A percentile compares a stretch with the other conserved stretches of the same genome.
phyloP scores from a whole-genome alignment of 2,888 invertebrate genomes.

The Atrina japonica region DNA sequence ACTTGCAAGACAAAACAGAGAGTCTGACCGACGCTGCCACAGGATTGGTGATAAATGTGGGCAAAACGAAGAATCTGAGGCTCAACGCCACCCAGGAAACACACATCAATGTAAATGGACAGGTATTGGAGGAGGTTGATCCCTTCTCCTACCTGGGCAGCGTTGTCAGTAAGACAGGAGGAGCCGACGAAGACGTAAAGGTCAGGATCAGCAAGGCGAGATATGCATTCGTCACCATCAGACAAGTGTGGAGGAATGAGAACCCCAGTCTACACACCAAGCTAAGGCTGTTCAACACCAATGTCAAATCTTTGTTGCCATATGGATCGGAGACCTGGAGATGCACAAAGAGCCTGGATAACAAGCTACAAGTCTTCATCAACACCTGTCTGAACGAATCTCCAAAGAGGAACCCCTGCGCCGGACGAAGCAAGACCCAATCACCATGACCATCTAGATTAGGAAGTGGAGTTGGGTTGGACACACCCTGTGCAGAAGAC shows the following conservation, averaged over 20 bases:
- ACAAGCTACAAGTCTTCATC: not conserved
- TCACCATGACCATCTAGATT: too few species aligned
- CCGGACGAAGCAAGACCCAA: too few species aligned
- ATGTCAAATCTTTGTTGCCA: not conserved
- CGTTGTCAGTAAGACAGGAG: conserved; percentile 2
- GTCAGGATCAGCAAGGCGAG: not conserved
- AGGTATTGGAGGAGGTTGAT: too few species aligned
- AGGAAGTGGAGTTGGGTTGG: too few species aligned
- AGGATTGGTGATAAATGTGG: not conserved
- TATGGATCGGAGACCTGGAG: not conserved
- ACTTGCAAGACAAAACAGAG: not conserved
- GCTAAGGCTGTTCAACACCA: not conserved
- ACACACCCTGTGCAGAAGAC: too few species aligned
- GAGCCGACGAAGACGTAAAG: not conserved
- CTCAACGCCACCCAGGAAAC: not conserved
- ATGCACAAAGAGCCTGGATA: not conserved
- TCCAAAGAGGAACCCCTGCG: not conserved
- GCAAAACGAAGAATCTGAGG: not conserved
- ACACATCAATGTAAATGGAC: too few species aligned
- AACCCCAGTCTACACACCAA: not conserved
- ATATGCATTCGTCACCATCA: not conserved
- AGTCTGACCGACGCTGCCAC: not conserved
- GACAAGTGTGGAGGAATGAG: not conserved
- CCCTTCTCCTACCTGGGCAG: too few species aligned
- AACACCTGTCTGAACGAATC: not conserved